These are phyloP conservation scores for Hirudinaria manillensis DNA, from an alignment of 2,888 invertebrate species.

Conservation along the genomic window DNA sequence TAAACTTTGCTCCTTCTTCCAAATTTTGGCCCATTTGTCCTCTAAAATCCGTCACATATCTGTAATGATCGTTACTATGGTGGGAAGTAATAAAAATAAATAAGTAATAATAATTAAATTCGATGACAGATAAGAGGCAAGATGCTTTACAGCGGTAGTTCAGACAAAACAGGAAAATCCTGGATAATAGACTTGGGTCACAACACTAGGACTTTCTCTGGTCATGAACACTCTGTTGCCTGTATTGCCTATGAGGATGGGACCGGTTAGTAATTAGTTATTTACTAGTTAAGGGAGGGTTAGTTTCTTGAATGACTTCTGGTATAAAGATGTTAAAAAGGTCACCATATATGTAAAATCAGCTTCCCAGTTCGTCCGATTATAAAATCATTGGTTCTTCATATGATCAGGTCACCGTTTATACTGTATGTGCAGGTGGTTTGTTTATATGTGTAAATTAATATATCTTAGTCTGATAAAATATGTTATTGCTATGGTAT, in stretches of 20 bases:
- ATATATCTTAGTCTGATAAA: too few relatives aligned
- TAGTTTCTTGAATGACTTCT: neutral
- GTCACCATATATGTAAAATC: neutral
- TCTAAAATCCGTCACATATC: too few relatives aligned
- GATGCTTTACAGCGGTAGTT: constrained; percentile 57
- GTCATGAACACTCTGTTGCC: constrained; percentile 56
- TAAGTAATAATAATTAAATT: too few relatives aligned
- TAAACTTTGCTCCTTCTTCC: too few relatives aligned
- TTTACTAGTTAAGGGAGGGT: neutral
- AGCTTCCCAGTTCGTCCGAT: too few relatives aligned
- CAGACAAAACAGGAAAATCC: constrained; percentile 56
- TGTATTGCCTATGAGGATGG: constrained; percentile 56
- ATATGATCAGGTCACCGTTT: too few relatives aligned
- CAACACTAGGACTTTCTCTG: constrained; percentile 55
- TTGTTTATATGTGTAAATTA: too few relatives aligned
- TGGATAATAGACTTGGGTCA: constrained; percentile 59
- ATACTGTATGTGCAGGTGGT: too few relatives aligned
- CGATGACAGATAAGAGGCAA: constrained; percentile 53
- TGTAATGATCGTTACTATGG: too few relatives aligned
- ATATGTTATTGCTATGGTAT: too few relatives aligned
- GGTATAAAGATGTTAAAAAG: neutral
- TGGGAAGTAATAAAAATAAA: neutral
- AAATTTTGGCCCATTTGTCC: too few relatives aligned
- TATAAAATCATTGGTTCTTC: too few relatives aligned
- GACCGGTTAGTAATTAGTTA: constrained; percentile 46